Evolutionary conservation across 2,113 vertebrate genomes (phyloP).

Genomic region (Turdus rufiventris): DNA sequence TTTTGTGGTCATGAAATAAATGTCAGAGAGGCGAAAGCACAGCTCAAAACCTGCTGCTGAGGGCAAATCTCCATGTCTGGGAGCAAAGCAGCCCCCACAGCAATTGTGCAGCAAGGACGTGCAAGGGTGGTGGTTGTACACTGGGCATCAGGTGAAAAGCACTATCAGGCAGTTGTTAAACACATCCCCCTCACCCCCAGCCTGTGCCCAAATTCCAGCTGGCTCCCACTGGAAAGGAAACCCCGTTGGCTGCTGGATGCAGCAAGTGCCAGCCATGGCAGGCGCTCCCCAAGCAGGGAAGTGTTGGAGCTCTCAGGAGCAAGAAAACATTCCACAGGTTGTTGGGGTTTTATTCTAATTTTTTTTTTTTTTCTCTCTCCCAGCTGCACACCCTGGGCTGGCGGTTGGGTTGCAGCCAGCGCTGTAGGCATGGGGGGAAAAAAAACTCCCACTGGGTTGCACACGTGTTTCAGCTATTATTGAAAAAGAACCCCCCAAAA

Average conservation of each 20-base stretch:
- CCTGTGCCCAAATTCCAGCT: background rate
- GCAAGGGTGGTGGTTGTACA: background rate
- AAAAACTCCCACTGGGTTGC: background rate
- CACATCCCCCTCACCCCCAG: background rate
- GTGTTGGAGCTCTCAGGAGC: conserved; percentile 11
- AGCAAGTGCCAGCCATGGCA: background rate
- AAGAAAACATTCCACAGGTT: conserved; percentile 60
- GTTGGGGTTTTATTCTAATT: background rate
- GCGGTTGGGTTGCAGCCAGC: conserved; percentile 9
- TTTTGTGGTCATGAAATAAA: background rate
- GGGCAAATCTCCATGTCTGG: accelerated
- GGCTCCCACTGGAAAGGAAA: background rate
- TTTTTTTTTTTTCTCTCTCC: background rate
- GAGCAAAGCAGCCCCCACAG: background rate
- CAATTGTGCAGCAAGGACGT: accelerated
- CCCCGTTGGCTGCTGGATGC: background rate
- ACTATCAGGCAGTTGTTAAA: background rate
- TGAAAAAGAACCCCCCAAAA: conserved; percentile 15
- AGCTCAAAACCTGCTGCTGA: background rate
- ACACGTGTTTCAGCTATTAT: conserved; percentile 51
- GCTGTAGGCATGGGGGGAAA: background rate
- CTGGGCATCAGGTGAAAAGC: background rate
- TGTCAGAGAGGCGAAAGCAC: background rate
- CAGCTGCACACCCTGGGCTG: conserved; percentile 49
- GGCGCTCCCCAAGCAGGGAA: background rate